These are phyloP conservation scores for Molossus molossus DNA, from an alignment of 2,797 vertebrate genomes.

Conservation along the genomic window DNA sequence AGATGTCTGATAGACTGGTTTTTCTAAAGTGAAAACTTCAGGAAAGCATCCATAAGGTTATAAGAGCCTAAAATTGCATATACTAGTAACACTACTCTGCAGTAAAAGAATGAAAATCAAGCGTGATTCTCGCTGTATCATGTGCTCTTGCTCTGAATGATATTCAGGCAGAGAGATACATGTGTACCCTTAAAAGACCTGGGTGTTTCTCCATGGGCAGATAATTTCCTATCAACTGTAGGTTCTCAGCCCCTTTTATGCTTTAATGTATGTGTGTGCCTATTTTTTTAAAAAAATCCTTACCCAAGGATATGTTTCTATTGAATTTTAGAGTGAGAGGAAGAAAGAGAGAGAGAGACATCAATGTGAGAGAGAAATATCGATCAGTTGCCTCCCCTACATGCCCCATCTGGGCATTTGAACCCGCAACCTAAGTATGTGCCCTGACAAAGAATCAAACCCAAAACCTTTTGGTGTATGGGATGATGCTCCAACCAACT, in stretches of 20 bases:
- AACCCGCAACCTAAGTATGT: background rate
- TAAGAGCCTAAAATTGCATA: background rate
- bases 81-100: background rate
- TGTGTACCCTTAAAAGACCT: background rate
- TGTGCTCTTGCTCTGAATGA: conserved; percentile 44
- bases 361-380: background rate
- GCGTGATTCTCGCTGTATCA: background rate
- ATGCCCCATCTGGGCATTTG: background rate
- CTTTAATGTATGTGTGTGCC: background rate
- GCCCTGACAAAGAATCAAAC: background rate
- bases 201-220: conserved; percentile 13
- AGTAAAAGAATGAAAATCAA: conserved; percentile 55
- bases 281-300: background rate
- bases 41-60: background rate
- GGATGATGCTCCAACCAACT: background rate
- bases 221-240: conserved; percentile 48
- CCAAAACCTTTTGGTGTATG: background rate
- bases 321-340: background rate
- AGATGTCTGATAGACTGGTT: conserved; percentile 5
- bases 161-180: background rate
- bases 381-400: background rate
- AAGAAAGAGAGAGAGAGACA: background rate
- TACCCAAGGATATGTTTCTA: background rate
- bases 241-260: background rate
- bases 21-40: conserved; percentile 36